Base-by-base conservation (phyloP, 2,797 vertebrate genomes). In the Valencia hispanica region DNA sequence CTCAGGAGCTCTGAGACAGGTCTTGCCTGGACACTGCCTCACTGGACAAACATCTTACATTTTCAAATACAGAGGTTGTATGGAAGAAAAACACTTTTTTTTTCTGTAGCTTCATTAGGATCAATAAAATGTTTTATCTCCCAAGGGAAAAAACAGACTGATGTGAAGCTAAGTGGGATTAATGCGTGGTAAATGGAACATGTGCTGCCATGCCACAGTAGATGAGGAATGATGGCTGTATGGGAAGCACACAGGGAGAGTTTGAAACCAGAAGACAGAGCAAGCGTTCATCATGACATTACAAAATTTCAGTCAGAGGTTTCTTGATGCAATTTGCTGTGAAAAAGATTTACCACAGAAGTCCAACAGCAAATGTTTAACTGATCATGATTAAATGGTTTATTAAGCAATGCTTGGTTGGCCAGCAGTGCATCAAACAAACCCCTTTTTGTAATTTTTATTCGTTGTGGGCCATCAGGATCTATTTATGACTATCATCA, bases 1-100 rank as follows among this genome's bases (percentile, higher is more conserved):
- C 80, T 74, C 94, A 95, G 96, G 96, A 97, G 87, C 82, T 84
- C 74, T 39, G 75, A 86, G 82, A 90, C 71, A 83, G 81, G 86
- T 74, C 86, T 84, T 73, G 68, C 84, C 65, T 72, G 87, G 87
- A 90, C 81, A 68, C 73, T 68, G 86, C 63, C 65, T 68, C 72
- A 73, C 17, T 72, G 36, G 73, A 81, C 82, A 75, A 59, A 70
- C 47, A 43, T 47, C 48, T 59, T 69, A 39, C 53, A 63, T 78
- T 86, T 84, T 72, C 69, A 48, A 82, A 51, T 7, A 30, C 68
- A 61, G 43, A 78, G 72, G 55, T 45, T 74, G 66, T 75, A 80
- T 79, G 32, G 32, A 72, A 73, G 74, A 30, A 18, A 50, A 10
- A 68, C 12, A 8, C n/a, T 53, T 3, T 53, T 53, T n/a, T 51